Evolutionary conservation across 2,113 vertebrate genomes (phyloP), one percentile per base, ranked within the genome.

Genomic region (Boleophthalmus pectinirostris): DNA sequence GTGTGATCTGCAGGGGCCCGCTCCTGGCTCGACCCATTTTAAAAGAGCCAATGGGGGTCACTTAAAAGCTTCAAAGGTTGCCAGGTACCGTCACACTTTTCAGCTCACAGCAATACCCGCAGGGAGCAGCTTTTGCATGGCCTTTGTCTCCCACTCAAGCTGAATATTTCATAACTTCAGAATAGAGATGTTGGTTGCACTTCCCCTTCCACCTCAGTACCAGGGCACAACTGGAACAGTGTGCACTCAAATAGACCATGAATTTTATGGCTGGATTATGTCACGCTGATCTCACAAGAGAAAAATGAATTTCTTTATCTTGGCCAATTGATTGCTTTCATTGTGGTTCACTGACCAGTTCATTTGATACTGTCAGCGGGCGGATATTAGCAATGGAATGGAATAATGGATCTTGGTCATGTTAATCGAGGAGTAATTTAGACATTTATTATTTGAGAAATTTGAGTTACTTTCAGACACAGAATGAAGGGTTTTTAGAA

Each of bases 81-180:
- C 15, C 20, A n/a, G 75, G 74, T 83, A 66, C 64, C 61, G 78
- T 78, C 72, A 43, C 83, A 78, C 69, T 38, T 23, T 0, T 3
- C 0, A 25, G 73, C 65, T 79, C 43, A 15, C 33, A 63, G 72
- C 24, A 18, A n/a, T 21, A 71, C 64, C 71, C 77, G 38, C 66
- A 49, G 57, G 77, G 77, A 85, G 69, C 72, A 68, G 78, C 68
- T 57, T 51, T 58, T 80, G 75, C 74, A 16, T 72, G 84, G 69
- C 68, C 77, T 82, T 80, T 79, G 75, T 80, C 82, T 82, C 68
- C 74, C 38, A 61, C 57, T 72, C 60, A 54, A 61, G 60, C 78
- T 88, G 77, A 89, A 88, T 90, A 89, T 88, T 90, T 90, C 74
- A 89, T 86, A 78, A 75, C 68, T 77, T 79, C 71, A 70, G 82